phyloP scores from a whole-genome alignment of 2,113 vertebrate genomes.

The Ovis canadensis region DNA sequence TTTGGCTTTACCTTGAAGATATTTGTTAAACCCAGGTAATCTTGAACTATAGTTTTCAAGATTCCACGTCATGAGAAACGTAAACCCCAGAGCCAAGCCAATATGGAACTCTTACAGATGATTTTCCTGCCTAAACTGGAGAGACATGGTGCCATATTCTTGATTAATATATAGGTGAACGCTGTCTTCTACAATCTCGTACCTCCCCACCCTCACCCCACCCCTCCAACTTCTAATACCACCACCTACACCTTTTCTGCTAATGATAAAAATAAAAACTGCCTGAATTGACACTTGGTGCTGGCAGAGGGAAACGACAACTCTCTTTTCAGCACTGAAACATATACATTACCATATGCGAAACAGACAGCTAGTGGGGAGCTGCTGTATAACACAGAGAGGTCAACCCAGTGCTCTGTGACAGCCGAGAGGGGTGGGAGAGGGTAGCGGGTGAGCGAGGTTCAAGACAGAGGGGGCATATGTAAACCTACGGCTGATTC shows the following conservation, averaged over 20 bases:
- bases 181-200: neutral
- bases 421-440: neutral
- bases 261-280: neutral
- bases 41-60: neutral
- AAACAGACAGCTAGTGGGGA: neutral
- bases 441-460: neutral
- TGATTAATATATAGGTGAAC: neutral
- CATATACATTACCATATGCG: neutral
- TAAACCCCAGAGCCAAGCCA: neutral
- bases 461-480: neutral
- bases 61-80: neutral
- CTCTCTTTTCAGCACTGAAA: neutral
- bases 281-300: neutral
- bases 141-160: neutral
- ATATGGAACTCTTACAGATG: neutral
- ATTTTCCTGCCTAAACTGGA: neutral
- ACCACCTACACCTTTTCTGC: neutral
- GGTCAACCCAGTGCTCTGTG: neutral
- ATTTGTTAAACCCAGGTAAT: neutral
- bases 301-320: neutral
- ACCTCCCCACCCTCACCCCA: neutral
- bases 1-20: neutral
- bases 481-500: neutral
- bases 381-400: neutral
- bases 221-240: neutral